Base-by-base conservation (phyloP, 2,888 invertebrate species). In the Spodoptera exigua region DNA sequence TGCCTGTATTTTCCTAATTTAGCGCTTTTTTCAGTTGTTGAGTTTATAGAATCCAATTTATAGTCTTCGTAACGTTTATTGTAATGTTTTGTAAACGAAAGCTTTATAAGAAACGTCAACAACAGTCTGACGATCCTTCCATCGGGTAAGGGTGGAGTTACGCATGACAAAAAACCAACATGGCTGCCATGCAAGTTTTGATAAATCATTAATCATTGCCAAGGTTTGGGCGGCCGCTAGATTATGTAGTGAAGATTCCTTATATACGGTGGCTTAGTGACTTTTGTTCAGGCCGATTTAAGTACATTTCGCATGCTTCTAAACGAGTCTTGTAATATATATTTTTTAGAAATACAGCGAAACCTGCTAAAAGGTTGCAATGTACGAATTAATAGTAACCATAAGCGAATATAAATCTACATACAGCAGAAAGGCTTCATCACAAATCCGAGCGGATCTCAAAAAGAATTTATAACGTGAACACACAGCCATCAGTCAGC, bases 141-240 rank as follows among this genome's bases (percentile, higher is more conserved):
- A 12, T 57, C 17, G 58, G 58, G 17, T 61, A 60, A 60, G 18
- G 45, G 58, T 27, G 60, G 69, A 75, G 58, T 68, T 46, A 62
- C 27, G 40, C 27, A 46, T 52, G 46, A 32, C 18, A 75, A 67
- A 75, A 78, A 80, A 85, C 81, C 80, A 89, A 85, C 83, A 89
- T 85, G 85, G 86, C 85, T 77, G 85, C 83, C 83, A 87, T 88
- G 83, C 83, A 81, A 86, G 86, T 86, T 86, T 84, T 89, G 88
- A 87, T 87, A 86, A 56, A 83, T 87, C 91, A 92, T 92, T 91
- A 91, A 93, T 92, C 92, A 92, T 90, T 80, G 58, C 74, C 67
- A 80, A 76, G 79, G 83, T 78, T 81, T 88, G 90, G 92, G 90
- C 89, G 91, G 88, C 72, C 74, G 71, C 67, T 75, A 79, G 72